Conservation (phyloP, 2,888 invertebrate species). For the Leptura quadrifasciata region DNA sequence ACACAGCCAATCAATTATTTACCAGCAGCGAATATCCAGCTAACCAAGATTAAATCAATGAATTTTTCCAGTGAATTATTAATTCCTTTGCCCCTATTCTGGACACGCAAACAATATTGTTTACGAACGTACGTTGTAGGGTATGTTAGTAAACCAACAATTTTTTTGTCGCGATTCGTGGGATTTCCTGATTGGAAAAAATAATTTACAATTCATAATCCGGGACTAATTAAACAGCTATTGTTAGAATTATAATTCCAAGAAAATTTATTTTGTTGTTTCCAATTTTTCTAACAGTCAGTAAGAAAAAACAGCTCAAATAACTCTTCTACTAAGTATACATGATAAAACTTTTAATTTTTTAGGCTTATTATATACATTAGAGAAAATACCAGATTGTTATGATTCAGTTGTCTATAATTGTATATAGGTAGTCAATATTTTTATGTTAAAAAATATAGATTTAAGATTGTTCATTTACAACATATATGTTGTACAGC, state of each 20-base stretch:
- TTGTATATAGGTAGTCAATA: too few relatives aligned
- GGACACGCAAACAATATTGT: slow-evolving; percentile 29
- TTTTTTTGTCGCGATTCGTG: slow-evolving; percentile 8
- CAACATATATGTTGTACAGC: too few relatives aligned
- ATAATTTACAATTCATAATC: not conserved
- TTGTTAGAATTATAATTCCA: not conserved
- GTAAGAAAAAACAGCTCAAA: too few relatives aligned
- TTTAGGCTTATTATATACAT: too few relatives aligned
- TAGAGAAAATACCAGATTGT: too few relatives aligned
- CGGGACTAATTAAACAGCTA: not conserved
- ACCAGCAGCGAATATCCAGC: slow-evolving; percentile 26
- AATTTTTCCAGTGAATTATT: slow-evolving; percentile 33
- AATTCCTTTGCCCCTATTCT: slow-evolving; percentile 22
- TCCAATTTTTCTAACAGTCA: not conserved
- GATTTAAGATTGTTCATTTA: too few relatives aligned
- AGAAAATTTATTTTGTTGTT: not conserved
- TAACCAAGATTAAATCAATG: slow-evolving; percentile 34
- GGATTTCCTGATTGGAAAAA: not conserved
- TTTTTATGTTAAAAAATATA: too few relatives aligned
- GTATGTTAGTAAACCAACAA: slow-evolving; percentile 2
- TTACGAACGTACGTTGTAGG: slow-evolving; percentile 1
- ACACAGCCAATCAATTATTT: slow-evolving; percentile 31
- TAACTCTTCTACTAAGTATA: too few relatives aligned
- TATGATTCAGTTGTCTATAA: too few relatives aligned
- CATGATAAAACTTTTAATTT: too few relatives aligned